A percentile compares a stretch with the other conserved stretches of the same genome.
Conservation (phyloP, 1,140 invertebrate genomes). For the Grapholita molesta region DNA sequence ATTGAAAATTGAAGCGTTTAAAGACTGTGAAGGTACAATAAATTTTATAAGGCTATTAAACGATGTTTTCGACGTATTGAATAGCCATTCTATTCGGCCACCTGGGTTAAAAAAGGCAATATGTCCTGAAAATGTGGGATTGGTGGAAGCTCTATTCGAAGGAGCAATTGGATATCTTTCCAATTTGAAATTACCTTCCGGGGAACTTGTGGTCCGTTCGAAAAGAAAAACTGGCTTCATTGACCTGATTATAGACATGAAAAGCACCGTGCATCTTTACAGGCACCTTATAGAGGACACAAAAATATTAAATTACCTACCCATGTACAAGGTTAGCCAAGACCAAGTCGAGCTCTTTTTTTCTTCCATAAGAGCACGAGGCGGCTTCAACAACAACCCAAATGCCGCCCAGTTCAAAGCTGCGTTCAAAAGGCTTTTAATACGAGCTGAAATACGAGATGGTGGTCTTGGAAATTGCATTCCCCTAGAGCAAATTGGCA, state of each 20-base stretch:
- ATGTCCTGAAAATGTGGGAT: too few species aligned
- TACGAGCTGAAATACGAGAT: too few species aligned
- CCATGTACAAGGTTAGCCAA: conserved; percentile 28
- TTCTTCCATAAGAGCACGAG: conserved; percentile 18
- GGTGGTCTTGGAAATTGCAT: neutral
- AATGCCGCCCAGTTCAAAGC: too few species aligned
- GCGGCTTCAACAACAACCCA: too few species aligned
- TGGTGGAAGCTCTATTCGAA: conserved; percentile 20
- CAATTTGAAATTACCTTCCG: conserved; percentile 20
- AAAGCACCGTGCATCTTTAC: conserved; percentile 18
- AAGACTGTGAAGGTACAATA: too few species aligned
- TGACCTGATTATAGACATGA: conserved; percentile 23
- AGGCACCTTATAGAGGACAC: conserved; percentile 16
- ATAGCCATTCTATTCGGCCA: too few species aligned
- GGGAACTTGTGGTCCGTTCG: conserved; percentile 14
- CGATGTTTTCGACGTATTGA: too few species aligned
- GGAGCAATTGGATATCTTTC: conserved; percentile 18
- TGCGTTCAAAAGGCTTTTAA: too few species aligned
- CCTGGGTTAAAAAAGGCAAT: too few species aligned
- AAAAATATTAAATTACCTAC: conserved; percentile 23
- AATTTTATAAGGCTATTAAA: too few species aligned
- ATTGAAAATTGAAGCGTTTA: conserved; percentile 29
- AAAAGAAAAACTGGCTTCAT: conserved; percentile 28
- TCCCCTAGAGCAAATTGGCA: neutral
- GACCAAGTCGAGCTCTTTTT: conserved; percentile 32